phyloP scores from a whole-genome alignment of 2,797 vertebrate species.

The Eidolon dupreanum region DNA sequence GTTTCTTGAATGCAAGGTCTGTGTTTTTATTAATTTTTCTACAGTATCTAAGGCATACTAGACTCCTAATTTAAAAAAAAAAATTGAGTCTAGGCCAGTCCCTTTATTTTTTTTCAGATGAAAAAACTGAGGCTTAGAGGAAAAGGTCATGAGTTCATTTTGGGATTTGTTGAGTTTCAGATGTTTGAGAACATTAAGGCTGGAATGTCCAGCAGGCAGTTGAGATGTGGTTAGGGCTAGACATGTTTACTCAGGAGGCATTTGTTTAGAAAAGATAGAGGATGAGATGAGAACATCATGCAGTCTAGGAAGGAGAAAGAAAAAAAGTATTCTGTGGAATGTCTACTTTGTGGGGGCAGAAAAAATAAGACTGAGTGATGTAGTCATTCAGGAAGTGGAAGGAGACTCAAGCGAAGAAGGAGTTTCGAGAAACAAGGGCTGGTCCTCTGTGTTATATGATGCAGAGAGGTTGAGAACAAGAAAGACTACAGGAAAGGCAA shows the following conservation, averaged over 20 bases:
- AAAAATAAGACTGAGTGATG: neutral
- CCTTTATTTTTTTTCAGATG: constrained; percentile 11
- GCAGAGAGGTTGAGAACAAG: neutral
- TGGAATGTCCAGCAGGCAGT: neutral
- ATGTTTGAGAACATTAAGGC: neutral
- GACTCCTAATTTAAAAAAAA: neutral
- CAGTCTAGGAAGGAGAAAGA: neutral
- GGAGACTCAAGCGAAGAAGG: neutral
- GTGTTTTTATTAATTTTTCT: constrained; percentile 8
- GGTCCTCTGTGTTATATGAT: neutral
- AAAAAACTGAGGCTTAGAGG: constrained; percentile 17
- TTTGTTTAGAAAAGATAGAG: neutral
- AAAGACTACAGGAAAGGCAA: neutral
- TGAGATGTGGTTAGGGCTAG: neutral
- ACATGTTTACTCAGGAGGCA: constrained; percentile 20
- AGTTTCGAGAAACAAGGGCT: constrained; percentile 1
- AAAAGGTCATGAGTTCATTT: constrained; percentile 38
- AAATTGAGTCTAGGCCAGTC: neutral
- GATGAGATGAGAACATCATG: neutral
- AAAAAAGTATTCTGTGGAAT: constrained; percentile 15
- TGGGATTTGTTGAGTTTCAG: constrained; percentile 31
- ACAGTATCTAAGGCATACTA: neutral
- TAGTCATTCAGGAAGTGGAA: neutral
- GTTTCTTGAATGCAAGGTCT: neutral
- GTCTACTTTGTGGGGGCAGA: neutral